Base-by-base conservation (phyloP, 2,797 vertebrate genomes). In the Sebastes iracundus region DNA sequence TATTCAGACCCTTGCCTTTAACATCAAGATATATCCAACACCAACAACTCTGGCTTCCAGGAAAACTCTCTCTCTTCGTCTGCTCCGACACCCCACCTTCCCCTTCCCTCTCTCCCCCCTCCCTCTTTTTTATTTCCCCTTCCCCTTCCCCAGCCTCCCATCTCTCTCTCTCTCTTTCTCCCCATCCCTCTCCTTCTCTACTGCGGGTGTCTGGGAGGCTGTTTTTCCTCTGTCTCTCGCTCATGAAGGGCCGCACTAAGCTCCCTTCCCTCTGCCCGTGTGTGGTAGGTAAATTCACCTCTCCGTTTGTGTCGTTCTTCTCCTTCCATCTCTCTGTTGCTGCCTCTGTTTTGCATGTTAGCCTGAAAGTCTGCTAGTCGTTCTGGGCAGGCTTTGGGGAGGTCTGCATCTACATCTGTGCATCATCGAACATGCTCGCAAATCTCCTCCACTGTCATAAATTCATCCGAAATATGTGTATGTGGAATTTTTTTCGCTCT, bases 241-340 rank as follows among this genome's bases (percentile, higher is more conserved):
- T 96, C 95, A 97, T 97, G 97, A 97, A 96, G 96, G 94, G 96
- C 96, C 97, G 96, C 95, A 95, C 96, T 94, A 97, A 96, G 95
- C 96, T 98, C 92, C 96, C 97, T 95, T 97, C 96, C 88, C 96
- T 98, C 95, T 98, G 97, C 94, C 96, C 97, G 91, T 98, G 97
- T 95, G 97, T 97, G 97, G 97, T 98, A 98, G 94, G 97, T 97
- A 95, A 87, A 94, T 93, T 73, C 91, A 93, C 91, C 89, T 94
- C 90, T 90, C 84, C 63, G 88, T 88, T 82, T 72, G 70, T 90
- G 81, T 94, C 91, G 84, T 92, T 91, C 92, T 93, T 92, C 89
- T 94, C 82, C 88, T 87, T 88, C 91, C 86, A 87, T 94, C 81
- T 87, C 85, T 90, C 91, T 84, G 84, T 83, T 77, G 87, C 85